Conservation (phyloP, 2,888 invertebrate genomes). For the Agrochola macilenta region DNA sequence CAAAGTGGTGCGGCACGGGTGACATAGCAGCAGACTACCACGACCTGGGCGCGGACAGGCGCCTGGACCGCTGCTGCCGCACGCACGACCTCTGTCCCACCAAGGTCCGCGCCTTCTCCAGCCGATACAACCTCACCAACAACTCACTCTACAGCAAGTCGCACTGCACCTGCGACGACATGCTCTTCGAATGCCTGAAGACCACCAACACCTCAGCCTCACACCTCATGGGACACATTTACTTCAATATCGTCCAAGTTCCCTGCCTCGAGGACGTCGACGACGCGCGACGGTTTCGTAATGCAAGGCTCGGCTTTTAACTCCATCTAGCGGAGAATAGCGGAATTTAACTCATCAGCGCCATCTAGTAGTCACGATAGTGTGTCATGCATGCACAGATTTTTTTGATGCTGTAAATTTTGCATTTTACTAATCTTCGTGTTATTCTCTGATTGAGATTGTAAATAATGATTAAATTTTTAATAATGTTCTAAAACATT, state of each 20-base stretch:
- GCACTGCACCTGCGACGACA: constrained; percentile 96
- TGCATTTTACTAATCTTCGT: constrained; percentile 60
- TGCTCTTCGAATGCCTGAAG: constrained; percentile 95
- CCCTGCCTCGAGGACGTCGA: constrained; percentile 92
- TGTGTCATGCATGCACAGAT: constrained; percentile 80
- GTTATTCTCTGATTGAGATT: constrained; percentile 65
- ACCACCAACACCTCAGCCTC: constrained; percentile 93
- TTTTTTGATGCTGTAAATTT: constrained; percentile 62
- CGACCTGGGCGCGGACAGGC: constrained; percentile 94
- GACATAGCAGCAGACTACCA: constrained; percentile 96
- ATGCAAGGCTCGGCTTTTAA: constrained; percentile 89
- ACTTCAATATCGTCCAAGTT: constrained; percentile 95
- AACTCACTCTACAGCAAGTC: constrained; percentile 96
- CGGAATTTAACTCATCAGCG: constrained; percentile 75
- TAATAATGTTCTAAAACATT: constrained; percentile 75
- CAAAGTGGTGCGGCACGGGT: constrained; percentile 98
- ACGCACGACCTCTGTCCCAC: constrained; percentile 97
- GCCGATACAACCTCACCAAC: constrained; percentile 95
- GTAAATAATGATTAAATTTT: constrained; percentile 75
- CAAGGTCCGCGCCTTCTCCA: constrained; percentile 93
- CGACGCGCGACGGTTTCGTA: constrained; percentile 85
- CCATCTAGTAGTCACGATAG: constrained; percentile 79
- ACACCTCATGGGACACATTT: constrained; percentile 95
- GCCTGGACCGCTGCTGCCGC: constrained; percentile 96
- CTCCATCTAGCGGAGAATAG: constrained; percentile 74